Conservation (phyloP, 2,113 vertebrate genomes). For the Struthidea cinerea region DNA sequence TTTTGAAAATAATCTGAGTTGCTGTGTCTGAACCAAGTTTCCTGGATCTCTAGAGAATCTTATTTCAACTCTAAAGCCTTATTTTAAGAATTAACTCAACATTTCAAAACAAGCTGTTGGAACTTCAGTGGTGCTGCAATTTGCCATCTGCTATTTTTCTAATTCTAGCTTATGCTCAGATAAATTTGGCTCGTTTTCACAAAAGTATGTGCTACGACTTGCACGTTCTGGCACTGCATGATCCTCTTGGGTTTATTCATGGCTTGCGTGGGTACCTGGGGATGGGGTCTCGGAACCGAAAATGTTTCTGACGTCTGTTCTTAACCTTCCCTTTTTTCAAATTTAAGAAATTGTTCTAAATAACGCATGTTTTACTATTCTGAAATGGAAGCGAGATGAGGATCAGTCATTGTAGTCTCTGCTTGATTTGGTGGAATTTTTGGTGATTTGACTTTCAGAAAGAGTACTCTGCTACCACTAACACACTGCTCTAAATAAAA, state of each 20-base stretch:
- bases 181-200: conserved; percentile 9
- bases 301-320: neutral
- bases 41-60: neutral
- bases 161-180: conserved; percentile 14
- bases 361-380: neutral
- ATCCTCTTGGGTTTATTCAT: neutral
- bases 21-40: neutral
- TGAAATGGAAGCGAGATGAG: neutral
- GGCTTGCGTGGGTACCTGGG: neutral
- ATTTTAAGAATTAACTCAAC: conserved; percentile 21
- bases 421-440: neutral
- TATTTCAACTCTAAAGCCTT: neutral
- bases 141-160: conserved; percentile 53
- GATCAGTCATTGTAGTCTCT: neutral
- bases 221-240: neutral
- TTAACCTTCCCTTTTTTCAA: neutral
- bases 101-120: conserved; percentile 15
- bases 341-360: neutral
- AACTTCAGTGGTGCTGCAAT: neutral
- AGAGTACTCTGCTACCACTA: neutral
- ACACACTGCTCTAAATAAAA: neutral
- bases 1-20: neutral
- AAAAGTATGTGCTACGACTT: neutral
- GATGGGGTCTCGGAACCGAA: neutral
- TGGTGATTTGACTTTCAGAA: neutral